phyloP scores from a whole-genome alignment of 2,888 invertebrate genomes.

The Apotomis betuletana region DNA sequence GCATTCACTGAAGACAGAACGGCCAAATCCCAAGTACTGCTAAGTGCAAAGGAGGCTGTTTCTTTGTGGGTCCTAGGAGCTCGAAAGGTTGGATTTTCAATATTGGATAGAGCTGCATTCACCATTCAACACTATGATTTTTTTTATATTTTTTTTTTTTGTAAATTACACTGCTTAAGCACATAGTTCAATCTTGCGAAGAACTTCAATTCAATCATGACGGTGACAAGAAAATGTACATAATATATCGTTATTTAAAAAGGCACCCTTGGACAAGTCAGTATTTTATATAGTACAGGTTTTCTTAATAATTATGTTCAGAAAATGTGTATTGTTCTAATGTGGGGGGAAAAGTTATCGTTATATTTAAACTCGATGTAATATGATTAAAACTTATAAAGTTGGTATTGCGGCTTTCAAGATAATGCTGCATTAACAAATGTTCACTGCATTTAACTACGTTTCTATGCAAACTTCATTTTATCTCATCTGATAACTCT shows the following conservation, averaged over 20 bases:
- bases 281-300: neutral
- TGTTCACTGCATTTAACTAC: neutral
- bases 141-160: constrained; percentile 48
- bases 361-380: neutral
- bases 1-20: constrained; percentile 87
- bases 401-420: neutral
- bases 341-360: neutral
- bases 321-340: neutral
- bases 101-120: constrained; percentile 54
- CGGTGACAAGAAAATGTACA: constrained; percentile 15
- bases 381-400: neutral
- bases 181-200: constrained; percentile 46
- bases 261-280: neutral
- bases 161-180: constrained; percentile 57
- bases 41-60: constrained; percentile 97
- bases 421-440: constrained; percentile 12
- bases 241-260: neutral
- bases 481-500: neutral
- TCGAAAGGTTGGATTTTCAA: constrained; percentile 90
- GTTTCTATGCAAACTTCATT: neutral
- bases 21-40: constrained; percentile 90
- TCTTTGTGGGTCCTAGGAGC: constrained; percentile 97
- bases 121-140: constrained; percentile 54
- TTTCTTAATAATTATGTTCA: too few relatives aligned
- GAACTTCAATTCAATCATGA: neutral